Evolutionary conservation across 2,113 vertebrate species (phyloP).

Genomic region (Chauna torquata): DNA sequence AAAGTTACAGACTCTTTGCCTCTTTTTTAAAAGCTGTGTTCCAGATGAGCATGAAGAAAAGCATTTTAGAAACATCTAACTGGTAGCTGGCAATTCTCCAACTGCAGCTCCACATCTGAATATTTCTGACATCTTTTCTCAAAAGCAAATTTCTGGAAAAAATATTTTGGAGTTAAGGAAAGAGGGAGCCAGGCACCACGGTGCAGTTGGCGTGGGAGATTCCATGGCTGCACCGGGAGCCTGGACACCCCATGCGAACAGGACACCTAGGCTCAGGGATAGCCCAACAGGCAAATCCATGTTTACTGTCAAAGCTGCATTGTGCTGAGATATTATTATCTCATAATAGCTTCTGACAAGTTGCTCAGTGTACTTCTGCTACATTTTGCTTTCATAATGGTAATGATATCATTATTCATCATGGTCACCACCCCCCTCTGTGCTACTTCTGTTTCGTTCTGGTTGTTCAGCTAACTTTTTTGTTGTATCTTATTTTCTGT

Average conservation of each 20-base stretch:
- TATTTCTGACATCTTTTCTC: neutral
- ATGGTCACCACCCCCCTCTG: rapidly evolving
- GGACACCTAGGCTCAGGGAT: neutral
- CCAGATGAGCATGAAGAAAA: neutral
- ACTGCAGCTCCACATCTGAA: neutral
- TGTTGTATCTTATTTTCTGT: neutral
- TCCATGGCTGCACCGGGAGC: rapidly evolving
- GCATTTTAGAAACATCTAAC: neutral
- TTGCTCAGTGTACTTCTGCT: neutral
- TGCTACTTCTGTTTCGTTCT: rapidly evolving
- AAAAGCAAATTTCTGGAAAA: neutral
- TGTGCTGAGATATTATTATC: neutral
- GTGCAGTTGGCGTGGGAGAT: neutral
- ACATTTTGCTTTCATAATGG: rapidly evolving
- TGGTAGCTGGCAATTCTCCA: neutral
- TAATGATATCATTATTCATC: rapidly evolving
- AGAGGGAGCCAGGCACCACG: neutral
- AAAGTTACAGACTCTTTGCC: neutral
- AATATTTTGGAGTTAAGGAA: neutral
- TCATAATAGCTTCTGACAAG: neutral
- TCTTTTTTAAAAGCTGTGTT: neutral
- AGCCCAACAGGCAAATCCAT: neutral
- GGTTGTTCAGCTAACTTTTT: neutral
- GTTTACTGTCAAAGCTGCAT: neutral
- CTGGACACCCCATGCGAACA: rapidly evolving